Evolutionary conservation across 2,113 vertebrate species (phyloP).

Genomic region (Charadrius vociferus): DNA sequence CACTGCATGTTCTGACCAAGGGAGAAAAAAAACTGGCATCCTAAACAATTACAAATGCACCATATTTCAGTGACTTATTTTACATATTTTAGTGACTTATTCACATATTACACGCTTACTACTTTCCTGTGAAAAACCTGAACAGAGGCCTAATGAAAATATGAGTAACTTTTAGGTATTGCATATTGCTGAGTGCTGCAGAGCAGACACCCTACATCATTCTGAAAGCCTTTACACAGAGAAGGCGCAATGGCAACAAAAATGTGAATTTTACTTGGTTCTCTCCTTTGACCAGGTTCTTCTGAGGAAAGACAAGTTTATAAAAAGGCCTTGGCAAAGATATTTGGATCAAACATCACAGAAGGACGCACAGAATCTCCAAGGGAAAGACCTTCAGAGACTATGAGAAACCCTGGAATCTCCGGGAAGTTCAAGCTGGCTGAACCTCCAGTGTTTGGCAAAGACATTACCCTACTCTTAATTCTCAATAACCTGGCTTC

Average conservation of each 20-base stretch:
- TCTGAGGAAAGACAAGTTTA: slow-evolving; percentile 75
- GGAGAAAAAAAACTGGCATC: neutral
- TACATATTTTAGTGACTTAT: neutral
- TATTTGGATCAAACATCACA: slow-evolving; percentile 14
- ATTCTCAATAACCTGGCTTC: slow-evolving; percentile 65
- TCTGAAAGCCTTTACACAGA: neutral
- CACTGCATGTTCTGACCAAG: neutral
- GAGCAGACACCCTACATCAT: neutral
- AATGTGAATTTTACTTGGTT: neutral
- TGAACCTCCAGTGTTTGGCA: slow-evolving; percentile 73
- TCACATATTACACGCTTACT: neutral
- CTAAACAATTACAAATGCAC: neutral
- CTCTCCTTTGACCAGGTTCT: slow-evolving; percentile 64
- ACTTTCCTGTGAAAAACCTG: neutral
- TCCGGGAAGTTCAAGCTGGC: slow-evolving; percentile 77
- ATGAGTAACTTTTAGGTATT: neutral
- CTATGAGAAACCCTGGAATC: slow-evolving; percentile 64
- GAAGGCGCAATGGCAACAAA: neutral
- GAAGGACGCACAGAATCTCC: neutral
- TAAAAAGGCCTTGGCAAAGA: slow-evolving; percentile 67
- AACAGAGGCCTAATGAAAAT: neutral
- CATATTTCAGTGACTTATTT: no score
- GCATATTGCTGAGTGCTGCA: neutral
- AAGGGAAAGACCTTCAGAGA: neutral
- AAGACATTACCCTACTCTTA: slow-evolving; percentile 72